These are phyloP conservation scores for Sipha flava DNA, from an alignment of 1,140 invertebrate species.

Conservation along the genomic window DNA sequence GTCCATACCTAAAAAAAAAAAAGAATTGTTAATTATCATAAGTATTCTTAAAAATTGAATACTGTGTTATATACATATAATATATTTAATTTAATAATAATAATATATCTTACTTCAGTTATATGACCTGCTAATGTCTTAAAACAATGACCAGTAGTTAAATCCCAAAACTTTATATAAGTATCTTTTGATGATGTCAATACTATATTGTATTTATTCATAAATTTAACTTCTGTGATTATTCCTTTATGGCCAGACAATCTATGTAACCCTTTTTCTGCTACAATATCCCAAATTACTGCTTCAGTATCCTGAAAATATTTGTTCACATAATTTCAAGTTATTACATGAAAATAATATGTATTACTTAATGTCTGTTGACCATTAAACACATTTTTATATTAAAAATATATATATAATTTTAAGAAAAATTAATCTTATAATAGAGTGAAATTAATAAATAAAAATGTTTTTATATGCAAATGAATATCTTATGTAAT, in stretches of 20 bases:
- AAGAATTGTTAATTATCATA: background rate
- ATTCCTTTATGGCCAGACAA: conserved; percentile 86
- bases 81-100: background rate
- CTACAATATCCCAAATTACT: conserved; percentile 89
- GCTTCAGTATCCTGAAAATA: conserved; percentile 74
- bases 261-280: conserved; percentile 77
- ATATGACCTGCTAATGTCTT: conserved; percentile 77
- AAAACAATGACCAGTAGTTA: conserved; percentile 91
- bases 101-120: conserved; percentile 52
- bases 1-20: conserved; percentile 64
- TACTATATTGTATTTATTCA: conserved; percentile 64
- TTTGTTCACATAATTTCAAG: too few species aligned
- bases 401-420: too few species aligned
- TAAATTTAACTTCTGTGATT: conserved; percentile 80
- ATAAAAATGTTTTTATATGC: too few species aligned
- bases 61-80: background rate
- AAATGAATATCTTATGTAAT: too few species aligned
- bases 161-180: conserved; percentile 95
- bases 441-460: too few species aligned
- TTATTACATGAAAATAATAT: too few species aligned
- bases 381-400: too few species aligned
- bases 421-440: too few species aligned
- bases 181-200: conserved; percentile 89
- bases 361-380: too few species aligned
- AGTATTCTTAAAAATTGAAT: too few species aligned